These are phyloP conservation scores for Leucopsar rothschildi DNA, from an alignment of 2,113 vertebrate genomes.

Conservation along the genomic window DNA sequence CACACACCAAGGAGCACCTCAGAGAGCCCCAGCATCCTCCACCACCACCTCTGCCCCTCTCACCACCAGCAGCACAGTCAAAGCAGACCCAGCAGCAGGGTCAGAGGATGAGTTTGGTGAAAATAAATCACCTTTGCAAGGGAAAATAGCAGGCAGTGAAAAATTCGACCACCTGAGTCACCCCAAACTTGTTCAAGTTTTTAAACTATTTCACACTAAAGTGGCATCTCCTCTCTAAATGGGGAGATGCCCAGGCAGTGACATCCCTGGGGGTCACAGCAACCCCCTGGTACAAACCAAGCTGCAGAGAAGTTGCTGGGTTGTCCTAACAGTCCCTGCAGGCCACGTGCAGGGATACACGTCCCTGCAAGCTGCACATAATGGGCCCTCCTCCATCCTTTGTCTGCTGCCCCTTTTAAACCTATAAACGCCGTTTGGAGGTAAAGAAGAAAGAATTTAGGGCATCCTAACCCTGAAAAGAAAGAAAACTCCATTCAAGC, in stretches of 20 bases:
- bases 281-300: background rate
- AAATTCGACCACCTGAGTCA: accelerated
- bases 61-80: background rate
- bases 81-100: background rate
- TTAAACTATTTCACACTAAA: background rate
- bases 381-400: background rate
- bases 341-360: background rate
- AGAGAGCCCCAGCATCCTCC: background rate
- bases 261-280: background rate
- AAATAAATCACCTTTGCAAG: background rate
- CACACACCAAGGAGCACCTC: background rate
- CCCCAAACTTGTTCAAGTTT: background rate
- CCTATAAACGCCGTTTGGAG: background rate
- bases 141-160: background rate
- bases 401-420: background rate
- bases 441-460: conserved; percentile 34
- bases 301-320: background rate
- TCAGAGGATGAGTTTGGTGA: background rate
- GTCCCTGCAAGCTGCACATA: background rate
- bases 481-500: conserved; percentile 24
- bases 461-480: conserved; percentile 26
- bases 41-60: background rate
- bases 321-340: background rate
- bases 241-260: background rate
- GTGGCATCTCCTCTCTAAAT: background rate